Evolutionary conservation across 2,888 invertebrate genomes (phyloP).

Genomic region (Cotesia congregata): DNA sequence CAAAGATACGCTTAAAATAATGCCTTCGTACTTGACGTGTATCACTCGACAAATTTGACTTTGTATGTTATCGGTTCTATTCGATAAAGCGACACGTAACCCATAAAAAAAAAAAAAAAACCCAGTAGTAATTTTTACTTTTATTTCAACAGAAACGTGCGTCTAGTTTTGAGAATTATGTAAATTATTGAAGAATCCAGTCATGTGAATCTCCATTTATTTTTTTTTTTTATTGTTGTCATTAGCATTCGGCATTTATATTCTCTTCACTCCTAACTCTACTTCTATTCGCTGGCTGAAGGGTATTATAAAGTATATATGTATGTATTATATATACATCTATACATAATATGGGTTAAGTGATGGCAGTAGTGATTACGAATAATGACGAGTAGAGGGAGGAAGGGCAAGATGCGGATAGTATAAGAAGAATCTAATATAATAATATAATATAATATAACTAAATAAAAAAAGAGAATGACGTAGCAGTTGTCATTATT

Average conservation of each 20-base stretch:
- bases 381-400: no score
- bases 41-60: background rate
- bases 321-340: no score
- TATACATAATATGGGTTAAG: no score
- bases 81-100: background rate
- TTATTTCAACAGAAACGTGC: background rate
- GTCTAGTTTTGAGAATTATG: background rate
- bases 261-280: conserved; percentile 10
- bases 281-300: no score
- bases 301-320: no score
- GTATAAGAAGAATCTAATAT: no score
- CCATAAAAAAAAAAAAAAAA: background rate
- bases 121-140: background rate
- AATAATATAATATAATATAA: no score
- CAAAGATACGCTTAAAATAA: background rate
- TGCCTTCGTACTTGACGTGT: background rate
- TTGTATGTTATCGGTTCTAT: background rate
- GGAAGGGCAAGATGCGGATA: background rate
- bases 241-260: conserved; percentile 26
- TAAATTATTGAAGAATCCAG: conserved; percentile 38
- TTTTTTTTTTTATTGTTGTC: background rate
- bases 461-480: no score
- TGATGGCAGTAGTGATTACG: no score
- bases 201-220: conserved; percentile 13
- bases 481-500: no score